These are phyloP conservation scores for Eretmochelys imbricata DNA, from an alignment of 2,113 vertebrate genomes.

Conservation along the genomic window DNA sequence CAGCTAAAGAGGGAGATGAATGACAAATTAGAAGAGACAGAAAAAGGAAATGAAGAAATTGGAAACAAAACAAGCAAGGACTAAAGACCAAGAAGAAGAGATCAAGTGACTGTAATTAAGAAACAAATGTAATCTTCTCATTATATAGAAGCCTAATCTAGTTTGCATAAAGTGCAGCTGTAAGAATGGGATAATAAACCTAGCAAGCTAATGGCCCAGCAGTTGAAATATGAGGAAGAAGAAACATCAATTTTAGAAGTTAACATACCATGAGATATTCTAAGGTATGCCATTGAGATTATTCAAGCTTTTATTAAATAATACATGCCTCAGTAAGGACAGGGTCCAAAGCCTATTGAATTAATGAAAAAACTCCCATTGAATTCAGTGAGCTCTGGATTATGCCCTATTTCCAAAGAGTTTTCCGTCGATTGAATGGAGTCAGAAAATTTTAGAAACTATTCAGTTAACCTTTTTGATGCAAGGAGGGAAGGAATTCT, in stretches of 20 bases:
- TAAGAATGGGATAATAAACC: conserved; percentile 9
- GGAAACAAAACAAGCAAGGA: conserved; percentile 24
- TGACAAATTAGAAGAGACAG: conserved; percentile 19
- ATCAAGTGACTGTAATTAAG: conserved; percentile 29
- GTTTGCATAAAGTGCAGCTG: background rate
- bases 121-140: background rate
- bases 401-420: background rate
- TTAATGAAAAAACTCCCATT: background rate
- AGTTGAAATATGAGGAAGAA: background rate
- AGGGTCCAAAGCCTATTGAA: background rate
- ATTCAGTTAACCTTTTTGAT: background rate
- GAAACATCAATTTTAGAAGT: background rate
- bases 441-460: background rate
- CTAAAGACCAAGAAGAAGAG: conserved; percentile 13
- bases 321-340: background rate
- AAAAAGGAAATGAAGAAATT: conserved; percentile 32
- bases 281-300: background rate
- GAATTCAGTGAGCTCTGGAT: background rate
- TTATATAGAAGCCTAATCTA: background rate
- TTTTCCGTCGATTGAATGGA: background rate
- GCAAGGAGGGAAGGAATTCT: background rate
- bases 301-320: background rate
- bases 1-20: conserved; percentile 26
- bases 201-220: background rate
- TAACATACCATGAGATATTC: background rate